phyloP scores from a whole-genome alignment of 2,888 invertebrate genomes.

The Cactoblastis cactorum region DNA sequence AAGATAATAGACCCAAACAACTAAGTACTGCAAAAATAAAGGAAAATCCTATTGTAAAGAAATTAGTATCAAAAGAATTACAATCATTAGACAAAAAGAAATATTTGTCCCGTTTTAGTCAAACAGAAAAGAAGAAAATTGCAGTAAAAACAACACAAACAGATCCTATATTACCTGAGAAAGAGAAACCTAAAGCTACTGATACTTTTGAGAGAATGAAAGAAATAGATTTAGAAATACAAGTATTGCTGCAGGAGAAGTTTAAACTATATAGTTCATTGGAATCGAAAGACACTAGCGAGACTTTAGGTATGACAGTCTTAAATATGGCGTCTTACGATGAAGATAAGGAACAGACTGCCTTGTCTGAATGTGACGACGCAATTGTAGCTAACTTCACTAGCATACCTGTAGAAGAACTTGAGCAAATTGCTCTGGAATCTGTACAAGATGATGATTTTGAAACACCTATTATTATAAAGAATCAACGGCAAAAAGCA shows the following conservation, averaged over 20 bases:
- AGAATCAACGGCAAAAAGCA: constrained; percentile 35
- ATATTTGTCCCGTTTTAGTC: constrained; percentile 35
- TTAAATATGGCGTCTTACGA: constrained; percentile 49
- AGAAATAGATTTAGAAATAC: constrained; percentile 80
- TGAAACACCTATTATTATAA: constrained; percentile 29
- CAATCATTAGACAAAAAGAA: constrained; percentile 41
- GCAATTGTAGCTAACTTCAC: constrained; percentile 60
- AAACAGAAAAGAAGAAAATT: constrained; percentile 43
- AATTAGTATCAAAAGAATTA: constrained; percentile 40
- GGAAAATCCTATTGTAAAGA: constrained; percentile 35
- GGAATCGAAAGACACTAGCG: constrained; percentile 51
- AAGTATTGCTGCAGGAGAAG: constrained; percentile 77
- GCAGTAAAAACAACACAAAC: constrained; percentile 48
- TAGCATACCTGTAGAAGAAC: constrained; percentile 62
- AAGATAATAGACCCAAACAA: constrained; percentile 35
- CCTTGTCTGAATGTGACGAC: constrained; percentile 32
- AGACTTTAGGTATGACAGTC: constrained; percentile 64
- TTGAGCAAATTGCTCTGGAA: constrained; percentile 63
- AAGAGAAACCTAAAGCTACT: constrained; percentile 31
- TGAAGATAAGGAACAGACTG: constrained; percentile 24
- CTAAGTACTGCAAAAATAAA: constrained; percentile 29
- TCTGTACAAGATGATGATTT: constrained; percentile 33
- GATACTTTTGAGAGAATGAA: constrained; percentile 78
- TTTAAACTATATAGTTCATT: constrained; percentile 77
- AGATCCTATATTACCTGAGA: constrained; percentile 33